Percentiles rank a stretch among this genome's conserved stretches.
Conservation (phyloP, 1,140 invertebrate species). For the Zaprionus africanus region DNA sequence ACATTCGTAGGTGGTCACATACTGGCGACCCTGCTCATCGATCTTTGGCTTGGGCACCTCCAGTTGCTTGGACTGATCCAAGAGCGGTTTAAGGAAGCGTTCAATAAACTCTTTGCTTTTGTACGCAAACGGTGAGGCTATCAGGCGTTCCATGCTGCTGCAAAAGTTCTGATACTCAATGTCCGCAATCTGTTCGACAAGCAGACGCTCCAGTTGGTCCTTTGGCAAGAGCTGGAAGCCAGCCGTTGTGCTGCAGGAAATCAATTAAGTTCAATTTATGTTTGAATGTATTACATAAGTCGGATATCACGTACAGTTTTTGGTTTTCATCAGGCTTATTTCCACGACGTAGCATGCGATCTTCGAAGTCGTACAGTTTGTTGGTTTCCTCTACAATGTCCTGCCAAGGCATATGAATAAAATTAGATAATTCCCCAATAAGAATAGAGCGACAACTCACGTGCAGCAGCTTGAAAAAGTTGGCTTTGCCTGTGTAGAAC, state of each 20-base stretch:
- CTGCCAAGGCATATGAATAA: slow-evolving; percentile 73
- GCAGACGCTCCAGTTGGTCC: slow-evolving; percentile 87
- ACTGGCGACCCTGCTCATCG: slow-evolving; percentile 89
- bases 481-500: slow-evolving; percentile 95
- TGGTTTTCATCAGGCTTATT: slow-evolving; percentile 86
- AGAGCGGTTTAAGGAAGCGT: slow-evolving; percentile 87
- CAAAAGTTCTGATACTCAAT: slow-evolving; percentile 91
- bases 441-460: slow-evolving; percentile 85
- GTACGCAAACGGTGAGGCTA: slow-evolving; percentile 89
- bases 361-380: slow-evolving; percentile 89
- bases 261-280: neutral
- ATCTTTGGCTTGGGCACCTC: slow-evolving; percentile 88
- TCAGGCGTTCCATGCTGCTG: slow-evolving; percentile 89
- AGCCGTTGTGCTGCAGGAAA: slow-evolving; percentile 84
- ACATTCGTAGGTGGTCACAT: slow-evolving; percentile 89
- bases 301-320: slow-evolving; percentile 86
- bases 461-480: slow-evolving; percentile 93
- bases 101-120: slow-evolving; percentile 89
- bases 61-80: slow-evolving; percentile 85
- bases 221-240: slow-evolving; percentile 89
- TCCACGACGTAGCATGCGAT: slow-evolving; percentile 87
- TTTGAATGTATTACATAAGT: neutral
- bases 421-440: neutral
- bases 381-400: slow-evolving; percentile 88
- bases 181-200: slow-evolving; percentile 91